Evolutionary conservation across 2,797 vertebrate genomes (phyloP).

Genomic region (Selene dorsalis): DNA sequence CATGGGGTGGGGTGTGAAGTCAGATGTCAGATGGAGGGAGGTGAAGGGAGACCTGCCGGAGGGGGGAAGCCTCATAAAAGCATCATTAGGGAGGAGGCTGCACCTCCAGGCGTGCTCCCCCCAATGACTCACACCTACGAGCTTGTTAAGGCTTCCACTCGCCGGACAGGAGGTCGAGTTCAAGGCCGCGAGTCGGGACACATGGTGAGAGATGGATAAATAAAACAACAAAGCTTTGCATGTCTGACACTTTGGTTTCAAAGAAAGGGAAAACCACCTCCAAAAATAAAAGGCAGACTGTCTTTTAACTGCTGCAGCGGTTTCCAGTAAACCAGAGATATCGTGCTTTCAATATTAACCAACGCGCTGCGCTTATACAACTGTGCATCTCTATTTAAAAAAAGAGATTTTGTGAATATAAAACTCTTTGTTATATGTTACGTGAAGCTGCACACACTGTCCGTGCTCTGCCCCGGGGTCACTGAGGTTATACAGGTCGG

Average conservation of each 20-base stretch:
- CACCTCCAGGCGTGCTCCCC: slow-evolving; percentile 58
- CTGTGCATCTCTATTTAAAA: neutral
- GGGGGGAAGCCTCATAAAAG: slow-evolving; percentile 57
- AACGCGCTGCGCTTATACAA: neutral
- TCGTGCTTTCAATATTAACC: neutral
- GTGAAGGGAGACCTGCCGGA: slow-evolving; percentile 33
- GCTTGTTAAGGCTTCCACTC: slow-evolving; percentile 54
- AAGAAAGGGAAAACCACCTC: slow-evolving; percentile 35
- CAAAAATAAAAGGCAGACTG: slow-evolving; percentile 37
- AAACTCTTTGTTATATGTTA: neutral
- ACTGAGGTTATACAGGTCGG: slow-evolving; percentile 32
- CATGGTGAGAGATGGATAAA: slow-evolving; percentile 43
- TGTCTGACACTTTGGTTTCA: slow-evolving; percentile 38
- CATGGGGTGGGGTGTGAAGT: slow-evolving; percentile 22
- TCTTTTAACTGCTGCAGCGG: neutral
- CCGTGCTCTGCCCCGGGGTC: slow-evolving; percentile 15
- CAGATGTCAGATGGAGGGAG: slow-evolving; percentile 33
- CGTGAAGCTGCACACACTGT: neutral
- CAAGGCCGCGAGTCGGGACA: slow-evolving; percentile 32
- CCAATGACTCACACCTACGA: slow-evolving; percentile 65
- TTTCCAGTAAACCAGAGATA: neutral
- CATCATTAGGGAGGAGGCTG: slow-evolving; percentile 63
- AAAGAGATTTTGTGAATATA: neutral
- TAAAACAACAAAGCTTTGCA: slow-evolving; percentile 42
- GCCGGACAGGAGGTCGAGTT: slow-evolving; percentile 38